These are phyloP conservation scores for Dicentrarchus labrax DNA, from an alignment of 2,113 vertebrate species.

Conservation along the genomic window DNA sequence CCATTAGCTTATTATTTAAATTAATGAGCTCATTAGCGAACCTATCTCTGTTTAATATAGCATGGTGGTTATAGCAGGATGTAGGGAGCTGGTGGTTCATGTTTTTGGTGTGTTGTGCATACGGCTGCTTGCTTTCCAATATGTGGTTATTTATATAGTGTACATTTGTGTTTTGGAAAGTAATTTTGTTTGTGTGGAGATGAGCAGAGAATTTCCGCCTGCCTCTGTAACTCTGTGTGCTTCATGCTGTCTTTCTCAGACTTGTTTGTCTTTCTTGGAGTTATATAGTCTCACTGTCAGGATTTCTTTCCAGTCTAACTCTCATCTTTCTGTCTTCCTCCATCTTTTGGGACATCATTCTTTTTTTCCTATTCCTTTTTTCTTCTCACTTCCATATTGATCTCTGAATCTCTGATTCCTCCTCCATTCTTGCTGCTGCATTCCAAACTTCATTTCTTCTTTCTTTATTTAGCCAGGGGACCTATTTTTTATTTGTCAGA, in stretches of 20 bases:
- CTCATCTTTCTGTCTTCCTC: slow-evolving; percentile 15
- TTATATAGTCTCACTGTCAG: slow-evolving; percentile 4
- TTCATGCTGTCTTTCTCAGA: not conserved
- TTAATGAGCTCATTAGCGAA: slow-evolving; percentile 45
- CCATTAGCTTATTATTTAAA: slow-evolving; percentile 41
- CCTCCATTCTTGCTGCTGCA: not conserved
- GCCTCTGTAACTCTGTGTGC: not conserved
- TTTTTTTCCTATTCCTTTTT: slow-evolving; percentile 15
- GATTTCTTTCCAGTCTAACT: slow-evolving; percentile 3
- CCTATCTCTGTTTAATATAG: slow-evolving; percentile 29
- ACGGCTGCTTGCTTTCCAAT: not conserved
- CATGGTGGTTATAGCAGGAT: slow-evolving; percentile 11
- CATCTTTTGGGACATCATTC: slow-evolving; percentile 17
- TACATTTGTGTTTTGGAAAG: not conserved
- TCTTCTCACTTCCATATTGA: not conserved
- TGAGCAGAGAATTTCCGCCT: not conserved
- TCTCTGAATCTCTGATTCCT: slow-evolving; percentile 15
- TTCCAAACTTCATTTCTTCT: slow-evolving; percentile 17
- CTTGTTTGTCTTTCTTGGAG: not conserved
- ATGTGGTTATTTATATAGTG: not conserved
- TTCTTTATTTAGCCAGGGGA: slow-evolving; percentile 2
- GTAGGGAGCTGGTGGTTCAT: slow-evolving; percentile 1
- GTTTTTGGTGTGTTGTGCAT: not conserved
- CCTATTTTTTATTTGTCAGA: slow-evolving; percentile 28
- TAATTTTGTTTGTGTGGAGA: slow-evolving; percentile 7